Evolutionary conservation across 2,797 vertebrate species (phyloP).

Genomic region (Microctenopoma stevenorrisi): DNA sequence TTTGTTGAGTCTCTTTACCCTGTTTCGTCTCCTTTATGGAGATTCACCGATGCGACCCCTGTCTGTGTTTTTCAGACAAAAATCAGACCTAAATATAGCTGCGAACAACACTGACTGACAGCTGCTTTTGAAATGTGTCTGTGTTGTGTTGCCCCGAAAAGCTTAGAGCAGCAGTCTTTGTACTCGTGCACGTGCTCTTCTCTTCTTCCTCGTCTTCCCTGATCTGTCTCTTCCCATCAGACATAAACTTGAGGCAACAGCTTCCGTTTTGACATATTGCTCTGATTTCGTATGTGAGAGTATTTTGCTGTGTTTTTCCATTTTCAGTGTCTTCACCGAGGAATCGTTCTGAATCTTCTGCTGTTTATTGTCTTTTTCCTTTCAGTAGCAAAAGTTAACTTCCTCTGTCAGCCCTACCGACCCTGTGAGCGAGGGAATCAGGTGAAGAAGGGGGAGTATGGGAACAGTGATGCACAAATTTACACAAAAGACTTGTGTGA

Average conservation of each 20-base stretch:
- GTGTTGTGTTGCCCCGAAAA: slow-evolving; percentile 38
- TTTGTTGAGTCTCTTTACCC: slow-evolving; percentile 13
- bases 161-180: slow-evolving; percentile 40
- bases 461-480: slow-evolving; percentile 8
- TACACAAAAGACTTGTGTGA: slow-evolving; percentile 30
- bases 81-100: slow-evolving; percentile 29
- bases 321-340: slow-evolving; percentile 6
- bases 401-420: slow-evolving; percentile 69
- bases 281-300: slow-evolving; percentile 41
- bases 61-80: slow-evolving; percentile 5
- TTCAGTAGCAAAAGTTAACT: slow-evolving; percentile 68
- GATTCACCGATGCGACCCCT: not conserved
- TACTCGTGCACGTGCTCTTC: slow-evolving; percentile 28
- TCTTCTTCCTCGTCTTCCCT: slow-evolving; percentile 18
- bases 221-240: slow-evolving; percentile 30
- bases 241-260: slow-evolving; percentile 51
- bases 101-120: slow-evolving; percentile 40
- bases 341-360: slow-evolving; percentile 20
- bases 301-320: slow-evolving; percentile 11
- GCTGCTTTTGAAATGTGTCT: slow-evolving; percentile 37
- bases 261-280: slow-evolving; percentile 49
- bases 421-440: slow-evolving; percentile 39
- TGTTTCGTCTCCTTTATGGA: slow-evolving; percentile 15
- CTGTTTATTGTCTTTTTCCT: slow-evolving; percentile 25
- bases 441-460: not conserved